Conservation (phyloP, 2,888 invertebrate species). For the Craniophora ligustri region DNA sequence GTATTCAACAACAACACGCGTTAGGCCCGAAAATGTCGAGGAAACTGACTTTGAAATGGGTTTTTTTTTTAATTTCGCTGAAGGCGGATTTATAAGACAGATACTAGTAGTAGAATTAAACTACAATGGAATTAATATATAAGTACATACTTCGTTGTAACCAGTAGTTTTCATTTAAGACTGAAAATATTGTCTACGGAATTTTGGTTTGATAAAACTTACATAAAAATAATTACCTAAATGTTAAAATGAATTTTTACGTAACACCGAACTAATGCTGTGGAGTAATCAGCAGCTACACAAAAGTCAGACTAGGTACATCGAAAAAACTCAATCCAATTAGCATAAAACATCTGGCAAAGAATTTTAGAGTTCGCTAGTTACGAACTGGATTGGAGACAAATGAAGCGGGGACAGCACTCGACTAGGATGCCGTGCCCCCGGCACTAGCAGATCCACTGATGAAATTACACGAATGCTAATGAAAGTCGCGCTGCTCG, state of each 20-base stretch:
- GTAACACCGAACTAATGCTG: neutral
- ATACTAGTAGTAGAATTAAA: too few species aligned
- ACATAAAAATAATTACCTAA: too few species aligned
- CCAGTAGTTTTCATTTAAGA: too few species aligned
- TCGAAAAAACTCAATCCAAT: conserved; percentile 44
- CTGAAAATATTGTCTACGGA: too few species aligned
- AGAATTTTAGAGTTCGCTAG: conserved; percentile 62
- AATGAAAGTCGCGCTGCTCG: conserved; percentile 79
- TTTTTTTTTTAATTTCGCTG: conserved; percentile 30
- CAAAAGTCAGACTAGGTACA: conserved; percentile 15
- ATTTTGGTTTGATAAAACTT: too few species aligned
- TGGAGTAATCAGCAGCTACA: conserved; percentile 16
- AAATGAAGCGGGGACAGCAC: conserved; percentile 68
- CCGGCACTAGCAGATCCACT: conserved; percentile 63
- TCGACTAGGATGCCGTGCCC: conserved; percentile 47
- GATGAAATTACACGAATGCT: conserved; percentile 85
- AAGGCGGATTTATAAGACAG: conserved; percentile 22
- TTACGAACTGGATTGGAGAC: conserved; percentile 67
- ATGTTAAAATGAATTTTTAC: too few species aligned
- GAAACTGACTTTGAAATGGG: conserved; percentile 39
- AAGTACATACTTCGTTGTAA: too few species aligned
- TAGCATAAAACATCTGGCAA: conserved; percentile 56
- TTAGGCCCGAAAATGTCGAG: conserved; percentile 32
- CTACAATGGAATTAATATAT: too few species aligned
- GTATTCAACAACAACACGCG: conserved; percentile 42